phyloP scores from a whole-genome alignment of 1,140 invertebrate species.

The Diabrotica undecimpunctata region DNA sequence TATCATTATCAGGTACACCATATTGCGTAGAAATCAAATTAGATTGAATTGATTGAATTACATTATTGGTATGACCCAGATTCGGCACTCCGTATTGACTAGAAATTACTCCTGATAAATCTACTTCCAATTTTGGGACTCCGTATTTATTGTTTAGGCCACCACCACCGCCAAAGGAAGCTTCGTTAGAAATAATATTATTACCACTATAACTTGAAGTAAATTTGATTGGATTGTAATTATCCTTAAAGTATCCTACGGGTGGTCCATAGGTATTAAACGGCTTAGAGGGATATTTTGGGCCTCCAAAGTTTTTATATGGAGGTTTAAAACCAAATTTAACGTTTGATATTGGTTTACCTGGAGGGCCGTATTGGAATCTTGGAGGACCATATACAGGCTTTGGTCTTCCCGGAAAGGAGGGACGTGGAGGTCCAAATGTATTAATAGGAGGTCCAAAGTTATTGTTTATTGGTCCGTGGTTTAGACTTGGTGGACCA shows the following conservation, averaged over 20 bases:
- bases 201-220: constrained; percentile 34
- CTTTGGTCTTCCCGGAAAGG: constrained; percentile 31
- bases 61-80: not conserved
- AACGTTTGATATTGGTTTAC: constrained; percentile 42
- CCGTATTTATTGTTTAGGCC: constrained; percentile 1
- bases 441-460: constrained; percentile 21
- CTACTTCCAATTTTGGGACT: not conserved
- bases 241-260: constrained; percentile 25
- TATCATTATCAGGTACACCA: constrained; percentile 40
- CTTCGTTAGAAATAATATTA: constrained; percentile 1
- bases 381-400: constrained; percentile 51
- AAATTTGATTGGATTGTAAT: constrained; percentile 31
- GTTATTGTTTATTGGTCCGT: constrained; percentile 18
- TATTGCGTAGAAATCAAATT: constrained; percentile 45
- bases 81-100: constrained; percentile 31
- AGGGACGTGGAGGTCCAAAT: constrained; percentile 10
- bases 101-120: not conserved
- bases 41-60: constrained; percentile 13
- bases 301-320: constrained; percentile 46
- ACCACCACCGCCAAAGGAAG: not conserved
- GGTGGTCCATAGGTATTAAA: constrained; percentile 16
- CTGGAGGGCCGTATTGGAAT: constrained; percentile 51
- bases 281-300: constrained; percentile 12
- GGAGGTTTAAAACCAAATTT: constrained; percentile 44
- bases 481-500: constrained; percentile 19